Percentiles rank a stretch among this genome's conserved stretches.
phyloP scores from a whole-genome alignment of 2,113 vertebrate species.

The Prietella phreatophila region DNA sequence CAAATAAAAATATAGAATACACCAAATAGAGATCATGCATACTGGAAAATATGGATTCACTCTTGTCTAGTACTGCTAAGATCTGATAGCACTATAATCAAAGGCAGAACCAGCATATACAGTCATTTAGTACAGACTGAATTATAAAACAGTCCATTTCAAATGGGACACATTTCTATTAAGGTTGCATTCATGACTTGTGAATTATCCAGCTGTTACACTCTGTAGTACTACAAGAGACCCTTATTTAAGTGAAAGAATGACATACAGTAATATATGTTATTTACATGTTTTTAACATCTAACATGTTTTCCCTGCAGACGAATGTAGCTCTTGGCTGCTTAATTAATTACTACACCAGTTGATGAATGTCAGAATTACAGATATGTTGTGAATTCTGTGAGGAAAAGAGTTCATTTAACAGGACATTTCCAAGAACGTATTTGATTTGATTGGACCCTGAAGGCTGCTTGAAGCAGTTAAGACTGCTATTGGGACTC shows the following conservation, averaged over 20 bases:
- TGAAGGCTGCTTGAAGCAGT: not conserved
- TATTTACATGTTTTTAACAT: not conserved
- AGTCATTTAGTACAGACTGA: too few species aligned
- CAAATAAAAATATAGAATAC: not conserved
- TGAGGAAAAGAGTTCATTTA: not conserved
- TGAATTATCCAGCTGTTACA: not conserved
- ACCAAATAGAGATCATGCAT: not conserved
- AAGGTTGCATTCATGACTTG: not conserved
- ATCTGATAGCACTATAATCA: too few species aligned
- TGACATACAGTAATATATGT: not conserved
- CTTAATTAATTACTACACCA: not conserved
- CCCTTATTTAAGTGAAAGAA: not conserved
- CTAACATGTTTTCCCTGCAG: not conserved
- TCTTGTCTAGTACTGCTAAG: too few species aligned
- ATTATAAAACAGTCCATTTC: too few species aligned
- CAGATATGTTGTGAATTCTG: not conserved
- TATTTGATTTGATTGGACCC: not conserved
- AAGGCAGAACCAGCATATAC: too few species aligned
- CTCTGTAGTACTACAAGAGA: not conserved
- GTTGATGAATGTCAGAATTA: not conserved
- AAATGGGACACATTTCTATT: not conserved
- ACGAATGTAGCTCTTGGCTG: not conserved
- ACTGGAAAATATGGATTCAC: too few species aligned
- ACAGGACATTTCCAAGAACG: not conserved
- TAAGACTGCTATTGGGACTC: not conserved